Evolutionary conservation across 2,113 vertebrate genomes (phyloP).

Genomic region (Pyxicephalus adspersus): DNA sequence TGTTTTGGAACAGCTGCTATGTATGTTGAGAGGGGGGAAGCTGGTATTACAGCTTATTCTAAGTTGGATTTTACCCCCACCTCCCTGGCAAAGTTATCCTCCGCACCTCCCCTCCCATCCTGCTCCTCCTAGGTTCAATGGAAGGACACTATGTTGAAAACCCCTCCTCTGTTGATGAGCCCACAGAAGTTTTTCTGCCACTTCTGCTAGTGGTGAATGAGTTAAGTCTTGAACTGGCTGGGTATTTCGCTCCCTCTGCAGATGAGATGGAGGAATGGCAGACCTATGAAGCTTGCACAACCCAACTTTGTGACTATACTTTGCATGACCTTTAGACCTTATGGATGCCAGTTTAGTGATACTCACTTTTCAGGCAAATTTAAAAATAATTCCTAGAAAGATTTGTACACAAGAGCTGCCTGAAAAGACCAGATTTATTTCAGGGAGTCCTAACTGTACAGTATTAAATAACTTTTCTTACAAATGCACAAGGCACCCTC

Average conservation of each 20-base stretch:
- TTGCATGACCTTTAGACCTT: too few species aligned
- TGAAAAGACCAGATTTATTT: too few species aligned
- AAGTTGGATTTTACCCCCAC: constrained; percentile 51
- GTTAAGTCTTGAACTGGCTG: constrained; percentile 6
- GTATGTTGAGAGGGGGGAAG: constrained; percentile 55
- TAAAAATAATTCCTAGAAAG: too few species aligned
- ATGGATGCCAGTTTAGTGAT: too few species aligned
- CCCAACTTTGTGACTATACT: too few species aligned
- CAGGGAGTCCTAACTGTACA: too few species aligned
- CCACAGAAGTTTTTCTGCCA: not conserved
- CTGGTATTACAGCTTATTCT: constrained; percentile 57
- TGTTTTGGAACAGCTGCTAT: constrained; percentile 57
- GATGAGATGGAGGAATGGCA: constrained; percentile 14
- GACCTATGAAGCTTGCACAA: not conserved
- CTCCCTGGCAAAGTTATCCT: constrained; percentile 53
- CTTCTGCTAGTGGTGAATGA: not conserved
- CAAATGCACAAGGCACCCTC: too few species aligned
- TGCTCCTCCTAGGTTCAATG: constrained; percentile 57
- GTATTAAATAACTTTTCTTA: too few species aligned
- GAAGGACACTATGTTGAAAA: constrained; percentile 53
- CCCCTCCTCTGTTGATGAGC: constrained; percentile 24
- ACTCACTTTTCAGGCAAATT: too few species aligned
- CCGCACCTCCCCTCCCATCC: constrained; percentile 52
- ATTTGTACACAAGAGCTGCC: too few species aligned
- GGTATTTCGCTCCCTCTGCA: constrained; percentile 31